Evolutionary conservation across 2,113 vertebrate genomes (phyloP).

Genomic region (Motacilla tschutschensis): DNA sequence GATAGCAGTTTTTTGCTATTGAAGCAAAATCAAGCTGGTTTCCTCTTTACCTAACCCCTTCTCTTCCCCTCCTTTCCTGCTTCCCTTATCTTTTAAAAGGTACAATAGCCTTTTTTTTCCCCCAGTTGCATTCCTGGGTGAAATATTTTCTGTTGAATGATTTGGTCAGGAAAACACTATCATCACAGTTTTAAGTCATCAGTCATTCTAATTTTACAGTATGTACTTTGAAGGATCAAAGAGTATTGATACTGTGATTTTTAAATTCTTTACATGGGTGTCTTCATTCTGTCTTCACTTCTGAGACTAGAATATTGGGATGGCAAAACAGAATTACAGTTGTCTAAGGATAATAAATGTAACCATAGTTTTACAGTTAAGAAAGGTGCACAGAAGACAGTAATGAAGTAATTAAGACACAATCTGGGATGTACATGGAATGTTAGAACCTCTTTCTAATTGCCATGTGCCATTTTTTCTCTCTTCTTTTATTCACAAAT

Average conservation of each 20-base stretch:
- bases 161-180: slow-evolving; percentile 50
- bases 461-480: slow-evolving; percentile 74
- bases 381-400: slow-evolving; percentile 42
- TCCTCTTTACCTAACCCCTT: slow-evolving; percentile 17
- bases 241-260: slow-evolving; percentile 80
- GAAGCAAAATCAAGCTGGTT: slow-evolving; percentile 63
- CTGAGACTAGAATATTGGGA: slow-evolving; percentile 31
- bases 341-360: slow-evolving; percentile 25
- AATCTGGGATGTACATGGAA: not conserved
- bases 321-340: slow-evolving; percentile 15
- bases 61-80: not conserved
- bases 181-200: slow-evolving; percentile 66
- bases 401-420: slow-evolving; percentile 30
- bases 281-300: slow-evolving; percentile 74
- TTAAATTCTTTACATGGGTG: slow-evolving; percentile 71
- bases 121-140: slow-evolving; percentile 56
- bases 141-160: slow-evolving; percentile 48
- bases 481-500: slow-evolving; percentile 72
- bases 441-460: slow-evolving; percentile 42
- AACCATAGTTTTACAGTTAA: not conserved
- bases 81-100: slow-evolving; percentile 33
- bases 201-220: slow-evolving; percentile 55
- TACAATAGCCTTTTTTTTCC: slow-evolving; percentile 45
- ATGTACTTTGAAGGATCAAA: slow-evolving; percentile 68
- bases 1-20: slow-evolving; percentile 61